Base-by-base conservation (phyloP, 2,888 invertebrate species). In the Physocephala rufipes region DNA sequence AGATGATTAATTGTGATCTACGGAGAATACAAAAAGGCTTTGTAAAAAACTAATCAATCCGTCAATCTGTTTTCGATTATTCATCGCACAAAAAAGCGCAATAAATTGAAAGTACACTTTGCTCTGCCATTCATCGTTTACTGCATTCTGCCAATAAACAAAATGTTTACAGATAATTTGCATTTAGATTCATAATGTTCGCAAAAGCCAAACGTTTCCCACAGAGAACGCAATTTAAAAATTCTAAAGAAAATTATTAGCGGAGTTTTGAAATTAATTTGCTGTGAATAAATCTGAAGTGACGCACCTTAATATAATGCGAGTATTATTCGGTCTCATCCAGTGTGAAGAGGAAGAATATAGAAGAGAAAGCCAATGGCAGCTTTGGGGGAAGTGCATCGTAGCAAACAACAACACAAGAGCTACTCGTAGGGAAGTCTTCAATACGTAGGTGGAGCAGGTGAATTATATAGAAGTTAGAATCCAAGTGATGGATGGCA, bases 381-480 rank as follows among this genome's bases (percentile, higher is more conserved):
- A 70, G 65, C 58, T 58, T 59, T 26, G 70, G 65, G 65, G 49
- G 64, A 69, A 70, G 64, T 58, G 59, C 43, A 70, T 65, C 65
- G 70, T 19, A 65, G 65, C 49, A 26, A n/a, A n/a, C n/a, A 24
- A 53, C 63, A 21, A 55, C 43, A 36, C 36, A 47, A 53, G 45
- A 45, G 43, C 47, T 15, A 36, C 36, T 36, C 36, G 36, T 36
- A 36, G 36, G 36, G 5, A 9, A 36, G 9, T 36, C n/a, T n/a
- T n/a, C n/a, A n/a, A n/a, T n/a, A n/a, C 36, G 51, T 16, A 58
- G 26, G 49, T 28, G n/a, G 15, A 15, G 75, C 47, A 70, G 74
- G 78, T 79, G 78, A 79, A 79, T 79, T 78, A 79, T 78, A 78
- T 78, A 79, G 78, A 76, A 77, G 61, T 49, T 74, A 71, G 69